phyloP scores from a whole-genome alignment of 2,113 vertebrate genomes.

The Melanostigma gelatinosum region DNA sequence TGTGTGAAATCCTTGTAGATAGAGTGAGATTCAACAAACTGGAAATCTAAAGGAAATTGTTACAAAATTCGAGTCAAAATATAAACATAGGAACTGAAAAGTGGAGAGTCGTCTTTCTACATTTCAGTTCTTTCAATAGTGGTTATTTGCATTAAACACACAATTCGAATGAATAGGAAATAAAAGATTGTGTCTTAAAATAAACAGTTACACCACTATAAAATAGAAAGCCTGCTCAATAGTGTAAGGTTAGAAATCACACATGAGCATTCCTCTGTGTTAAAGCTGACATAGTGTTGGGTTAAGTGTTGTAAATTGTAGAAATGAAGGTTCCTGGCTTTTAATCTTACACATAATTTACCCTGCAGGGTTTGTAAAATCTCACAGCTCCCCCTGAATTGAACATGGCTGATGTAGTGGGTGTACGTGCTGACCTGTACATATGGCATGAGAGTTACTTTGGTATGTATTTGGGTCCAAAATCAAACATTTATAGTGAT shows the following conservation, averaged over 20 bases:
- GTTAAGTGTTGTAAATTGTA: conserved; percentile 4
- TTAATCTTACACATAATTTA: conserved; percentile 11
- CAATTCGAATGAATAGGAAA: neutral
- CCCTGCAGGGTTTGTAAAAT: neutral
- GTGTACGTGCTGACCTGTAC: neutral
- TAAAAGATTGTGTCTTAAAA: neutral
- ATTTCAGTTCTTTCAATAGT: conserved; percentile 1
- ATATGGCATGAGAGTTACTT: neutral
- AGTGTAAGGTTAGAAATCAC: neutral
- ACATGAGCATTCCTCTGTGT: neutral
- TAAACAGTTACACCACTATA: neutral
- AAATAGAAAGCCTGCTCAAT: neutral
- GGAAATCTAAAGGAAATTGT: neutral
- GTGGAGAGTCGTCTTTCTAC: neutral
- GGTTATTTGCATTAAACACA: neutral
- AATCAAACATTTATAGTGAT: neutral
- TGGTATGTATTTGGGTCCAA: neutral
- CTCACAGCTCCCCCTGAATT: neutral
- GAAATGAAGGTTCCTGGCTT: neutral
- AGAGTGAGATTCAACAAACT: conserved; percentile 5
- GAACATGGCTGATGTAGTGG: neutral
- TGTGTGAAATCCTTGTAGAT: conserved; percentile 39
- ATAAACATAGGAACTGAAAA: neutral
- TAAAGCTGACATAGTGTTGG: neutral
- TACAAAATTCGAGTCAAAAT: neutral